A percentile compares a stretch with the other conserved stretches of the same genome.
phyloP scores from a whole-genome alignment of 2,888 invertebrate species.

The Diadromus collaris region DNA sequence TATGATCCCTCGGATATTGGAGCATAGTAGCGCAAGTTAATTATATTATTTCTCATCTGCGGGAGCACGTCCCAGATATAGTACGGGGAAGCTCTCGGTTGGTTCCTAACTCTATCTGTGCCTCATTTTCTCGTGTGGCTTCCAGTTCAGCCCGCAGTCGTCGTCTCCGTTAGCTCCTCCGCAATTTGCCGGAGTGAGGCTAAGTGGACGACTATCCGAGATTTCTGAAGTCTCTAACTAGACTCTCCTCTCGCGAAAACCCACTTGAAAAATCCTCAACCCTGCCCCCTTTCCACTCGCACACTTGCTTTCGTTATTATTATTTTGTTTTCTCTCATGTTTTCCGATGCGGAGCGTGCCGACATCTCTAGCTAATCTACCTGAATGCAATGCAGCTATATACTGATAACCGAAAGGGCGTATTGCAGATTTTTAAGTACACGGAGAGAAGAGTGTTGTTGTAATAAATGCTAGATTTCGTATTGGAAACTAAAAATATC shows the following conservation, averaged over 20 bases:
- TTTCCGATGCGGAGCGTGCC: background rate
- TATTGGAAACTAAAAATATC: too few species aligned
- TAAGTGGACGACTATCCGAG: slow-evolving; percentile 53
- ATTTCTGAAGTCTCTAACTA: slow-evolving; percentile 54
- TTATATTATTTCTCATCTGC: slow-evolving; percentile 55
- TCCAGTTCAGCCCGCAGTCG: slow-evolving; percentile 2
- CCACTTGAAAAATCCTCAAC: slow-evolving; percentile 25
- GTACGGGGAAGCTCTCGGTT: slow-evolving; percentile 35
- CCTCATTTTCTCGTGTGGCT: background rate
- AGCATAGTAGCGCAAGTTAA: slow-evolving; percentile 31
- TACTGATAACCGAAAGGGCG: background rate
- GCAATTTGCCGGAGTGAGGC: slow-evolving; percentile 52
- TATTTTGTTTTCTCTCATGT: background rate
- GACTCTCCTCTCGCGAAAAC: slow-evolving; percentile 48
- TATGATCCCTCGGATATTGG: slow-evolving; percentile 45
- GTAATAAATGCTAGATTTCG: too few species aligned
- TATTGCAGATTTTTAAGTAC: too few species aligned
- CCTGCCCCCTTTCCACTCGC: background rate
- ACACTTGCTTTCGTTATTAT: background rate
- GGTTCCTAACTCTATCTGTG: background rate
- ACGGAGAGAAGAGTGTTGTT: too few species aligned
- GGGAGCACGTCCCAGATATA: slow-evolving; percentile 29
- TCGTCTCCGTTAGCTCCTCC: slow-evolving; percentile 28
- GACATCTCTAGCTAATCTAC: background rate
- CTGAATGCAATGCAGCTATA: background rate